Evolutionary conservation across 2,797 vertebrate species (phyloP).

Genomic region (Myotis myotis): DNA sequence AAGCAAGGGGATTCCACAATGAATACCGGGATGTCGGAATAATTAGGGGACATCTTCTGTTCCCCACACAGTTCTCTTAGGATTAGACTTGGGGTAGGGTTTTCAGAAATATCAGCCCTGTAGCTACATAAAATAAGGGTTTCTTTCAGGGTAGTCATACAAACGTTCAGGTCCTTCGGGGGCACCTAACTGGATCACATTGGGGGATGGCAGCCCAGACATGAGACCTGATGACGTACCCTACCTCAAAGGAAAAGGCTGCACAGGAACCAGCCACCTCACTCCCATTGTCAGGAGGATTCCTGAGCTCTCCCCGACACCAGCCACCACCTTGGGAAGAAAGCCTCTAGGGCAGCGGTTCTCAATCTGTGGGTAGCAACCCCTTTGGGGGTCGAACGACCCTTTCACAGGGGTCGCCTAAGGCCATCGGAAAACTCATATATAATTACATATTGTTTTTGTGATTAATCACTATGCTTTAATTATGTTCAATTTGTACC

Average conservation of each 20-base stretch:
- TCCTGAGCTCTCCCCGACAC: not conserved
- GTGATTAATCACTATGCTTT: too few species aligned
- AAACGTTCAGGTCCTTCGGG: not conserved
- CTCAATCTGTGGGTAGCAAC: too few species aligned
- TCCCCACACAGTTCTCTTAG: not conserved
- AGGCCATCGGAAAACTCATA: too few species aligned
- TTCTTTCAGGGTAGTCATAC: not conserved
- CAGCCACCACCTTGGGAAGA: not conserved
- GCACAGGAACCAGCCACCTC: not conserved
- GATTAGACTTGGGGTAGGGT: not conserved
- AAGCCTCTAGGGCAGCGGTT: not conserved
- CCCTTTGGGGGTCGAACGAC: too few species aligned
- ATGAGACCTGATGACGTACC: not conserved
- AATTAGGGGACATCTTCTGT: not conserved
- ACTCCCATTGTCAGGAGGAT: too few species aligned
- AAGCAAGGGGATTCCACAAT: not conserved
- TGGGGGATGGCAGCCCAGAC: not conserved
- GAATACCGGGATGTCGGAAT: not conserved
- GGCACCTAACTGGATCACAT: not conserved
- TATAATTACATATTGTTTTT: too few species aligned
- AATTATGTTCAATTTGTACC: too few species aligned
- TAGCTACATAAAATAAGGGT: not conserved
- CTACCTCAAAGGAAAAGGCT: not conserved
- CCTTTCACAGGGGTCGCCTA: too few species aligned
- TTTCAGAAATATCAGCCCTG: not conserved